These are phyloP conservation scores for Drosophila longiperda DNA, from an alignment of 2,888 invertebrate genomes.

Conservation along the genomic window DNA sequence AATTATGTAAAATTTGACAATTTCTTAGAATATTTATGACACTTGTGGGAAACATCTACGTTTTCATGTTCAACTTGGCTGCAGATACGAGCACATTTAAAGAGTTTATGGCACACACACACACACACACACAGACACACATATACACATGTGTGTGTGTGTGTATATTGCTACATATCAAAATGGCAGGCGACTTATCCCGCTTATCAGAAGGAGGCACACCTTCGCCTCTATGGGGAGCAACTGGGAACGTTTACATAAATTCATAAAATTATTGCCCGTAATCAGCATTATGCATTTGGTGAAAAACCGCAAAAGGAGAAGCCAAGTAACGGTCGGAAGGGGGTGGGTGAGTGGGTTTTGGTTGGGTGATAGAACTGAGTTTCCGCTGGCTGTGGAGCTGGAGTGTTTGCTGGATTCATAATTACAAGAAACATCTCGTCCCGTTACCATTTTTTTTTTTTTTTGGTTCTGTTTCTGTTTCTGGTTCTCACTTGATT, in stretches of 20 bases:
- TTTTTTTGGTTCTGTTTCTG: slow-evolving; percentile 18
- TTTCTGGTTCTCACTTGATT: slow-evolving; percentile 67
- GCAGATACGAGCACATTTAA: slow-evolving; percentile 50
- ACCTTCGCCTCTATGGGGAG: slow-evolving; percentile 34
- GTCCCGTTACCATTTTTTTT: slow-evolving; percentile 7
- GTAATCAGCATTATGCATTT: slow-evolving; percentile 84
- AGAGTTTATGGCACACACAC: slow-evolving; percentile 51
- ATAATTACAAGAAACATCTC: slow-evolving; percentile 52
- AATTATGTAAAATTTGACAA: slow-evolving; percentile 46
- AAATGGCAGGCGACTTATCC: slow-evolving; percentile 39
- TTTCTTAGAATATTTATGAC: slow-evolving; percentile 55
- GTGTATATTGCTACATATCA: slow-evolving; percentile 20
- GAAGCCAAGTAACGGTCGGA: background rate
- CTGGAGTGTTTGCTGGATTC: slow-evolving; percentile 18
- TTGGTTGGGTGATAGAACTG: background rate
- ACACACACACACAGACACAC: background rate
- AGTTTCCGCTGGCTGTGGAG: background rate
- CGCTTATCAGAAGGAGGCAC: slow-evolving; percentile 56
- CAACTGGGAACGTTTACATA: slow-evolving; percentile 69
- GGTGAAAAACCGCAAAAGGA: slow-evolving; percentile 78
- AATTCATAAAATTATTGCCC: slow-evolving; percentile 83
- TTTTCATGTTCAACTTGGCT: slow-evolving; percentile 20
- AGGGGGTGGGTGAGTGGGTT: background rate
- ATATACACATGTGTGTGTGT: background rate
- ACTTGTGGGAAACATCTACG: slow-evolving; percentile 54